Evolutionary conservation across 2,113 vertebrate genomes (phyloP).

Genomic region (Sturnus vulgaris): DNA sequence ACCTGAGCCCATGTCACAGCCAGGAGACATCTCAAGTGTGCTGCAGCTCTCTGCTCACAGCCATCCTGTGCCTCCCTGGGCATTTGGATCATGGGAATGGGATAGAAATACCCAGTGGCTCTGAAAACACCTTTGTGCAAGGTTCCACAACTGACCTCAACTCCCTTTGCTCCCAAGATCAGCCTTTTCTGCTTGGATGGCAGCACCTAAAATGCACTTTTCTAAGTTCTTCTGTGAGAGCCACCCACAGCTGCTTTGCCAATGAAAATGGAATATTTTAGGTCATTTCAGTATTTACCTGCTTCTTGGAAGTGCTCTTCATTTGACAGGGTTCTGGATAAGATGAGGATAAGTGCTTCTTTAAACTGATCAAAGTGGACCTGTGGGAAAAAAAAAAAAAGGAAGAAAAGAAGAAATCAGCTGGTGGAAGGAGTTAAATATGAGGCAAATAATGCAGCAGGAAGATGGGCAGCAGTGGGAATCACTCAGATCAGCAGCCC

Average conservation of each 20-base stretch:
- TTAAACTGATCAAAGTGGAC: conserved; percentile 94
- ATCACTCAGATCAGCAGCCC: rapidly evolving
- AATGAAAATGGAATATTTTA: rapidly evolving
- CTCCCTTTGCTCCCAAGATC: neutral
- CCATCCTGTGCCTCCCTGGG: neutral
- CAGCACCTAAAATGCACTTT: neutral
- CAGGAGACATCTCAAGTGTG: neutral
- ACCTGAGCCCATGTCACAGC: neutral
- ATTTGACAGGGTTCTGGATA: conserved; percentile 78
- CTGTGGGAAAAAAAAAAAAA: conserved; percentile 61
- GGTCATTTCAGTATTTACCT: conserved; percentile 72
- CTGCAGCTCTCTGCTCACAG: neutral
- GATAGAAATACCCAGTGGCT: neutral
- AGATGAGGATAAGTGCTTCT: conserved; percentile 88
- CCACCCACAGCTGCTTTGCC: neutral
- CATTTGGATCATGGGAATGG: neutral
- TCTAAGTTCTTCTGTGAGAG: neutral
- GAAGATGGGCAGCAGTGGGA: neutral
- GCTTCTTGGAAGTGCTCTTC: conserved; percentile 75
- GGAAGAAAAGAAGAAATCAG: neutral
- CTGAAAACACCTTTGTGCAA: neutral
- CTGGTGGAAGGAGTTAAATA: neutral
- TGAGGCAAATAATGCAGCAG: neutral
- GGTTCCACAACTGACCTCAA: neutral
- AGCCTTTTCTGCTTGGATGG: neutral